Conservation (phyloP, 2,888 invertebrate genomes). For the Eurytoma adleriae region DNA sequence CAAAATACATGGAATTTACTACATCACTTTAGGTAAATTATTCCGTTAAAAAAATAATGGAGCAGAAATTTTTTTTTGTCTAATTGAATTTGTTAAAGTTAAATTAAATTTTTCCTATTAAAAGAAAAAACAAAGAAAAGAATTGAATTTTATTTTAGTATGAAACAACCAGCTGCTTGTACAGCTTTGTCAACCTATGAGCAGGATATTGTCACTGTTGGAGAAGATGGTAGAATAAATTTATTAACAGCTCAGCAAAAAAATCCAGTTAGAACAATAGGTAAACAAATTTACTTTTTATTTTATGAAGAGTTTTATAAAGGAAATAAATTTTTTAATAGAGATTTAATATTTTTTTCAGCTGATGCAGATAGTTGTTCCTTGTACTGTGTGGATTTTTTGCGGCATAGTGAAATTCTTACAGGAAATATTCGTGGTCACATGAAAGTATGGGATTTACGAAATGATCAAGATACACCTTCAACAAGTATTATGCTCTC, state of each 20-base stretch:
- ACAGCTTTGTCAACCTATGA: constrained; percentile 87
- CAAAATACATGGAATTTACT: constrained; percentile 82
- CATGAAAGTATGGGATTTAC: constrained; percentile 92
- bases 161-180: constrained; percentile 81
- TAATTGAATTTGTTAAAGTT: constrained; percentile 17
- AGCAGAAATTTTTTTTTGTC: background rate
- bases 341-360: constrained; percentile 64
- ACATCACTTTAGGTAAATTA: constrained; percentile 80
- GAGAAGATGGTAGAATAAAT: constrained; percentile 88
- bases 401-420: constrained; percentile 86
- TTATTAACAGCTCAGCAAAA: constrained; percentile 78
- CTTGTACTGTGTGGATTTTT: constrained; percentile 85
- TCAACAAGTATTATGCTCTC: constrained; percentile 84
- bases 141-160: constrained; percentile 60
- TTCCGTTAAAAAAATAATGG: background rate
- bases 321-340: constrained; percentile 1
- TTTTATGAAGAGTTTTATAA: background rate
- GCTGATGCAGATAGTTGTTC: constrained; percentile 90
- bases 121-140: no score
- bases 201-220: constrained; percentile 87
- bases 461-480: constrained; percentile 81
- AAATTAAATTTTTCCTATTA: background rate
- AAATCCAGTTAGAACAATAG: constrained; percentile 77
- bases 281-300: constrained; percentile 69
- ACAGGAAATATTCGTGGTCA: constrained; percentile 93